phyloP scores from a whole-genome alignment of 1,140 invertebrate species.

The Diachasmimorpha longicaudata region DNA sequence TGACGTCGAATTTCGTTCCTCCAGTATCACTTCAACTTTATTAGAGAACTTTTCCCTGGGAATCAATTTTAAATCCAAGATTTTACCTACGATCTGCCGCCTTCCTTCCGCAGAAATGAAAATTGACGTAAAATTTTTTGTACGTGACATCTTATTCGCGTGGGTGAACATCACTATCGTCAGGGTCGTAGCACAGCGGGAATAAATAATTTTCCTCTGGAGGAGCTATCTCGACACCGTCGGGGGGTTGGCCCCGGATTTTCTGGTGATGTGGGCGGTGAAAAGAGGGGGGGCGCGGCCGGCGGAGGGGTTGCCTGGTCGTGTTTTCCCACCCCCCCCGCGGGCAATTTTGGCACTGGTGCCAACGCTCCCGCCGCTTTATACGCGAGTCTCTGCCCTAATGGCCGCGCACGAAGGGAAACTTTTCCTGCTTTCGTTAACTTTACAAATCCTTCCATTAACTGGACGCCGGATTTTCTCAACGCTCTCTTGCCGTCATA shows the following conservation, averaged over 20 bases:
- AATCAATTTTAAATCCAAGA: neutral
- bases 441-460: constrained; percentile 34
- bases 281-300: neutral
- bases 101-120: neutral
- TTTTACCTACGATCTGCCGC: neutral
- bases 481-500: neutral
- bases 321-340: neutral
- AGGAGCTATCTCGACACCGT: neutral
- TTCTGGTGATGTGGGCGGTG: neutral
- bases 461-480: constrained; percentile 8
- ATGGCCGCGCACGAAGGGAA: constrained; percentile 25
- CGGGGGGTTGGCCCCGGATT: neutral
- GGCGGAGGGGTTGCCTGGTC: neutral
- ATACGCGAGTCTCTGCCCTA: constrained; percentile 28
- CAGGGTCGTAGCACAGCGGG: constrained; percentile 12
- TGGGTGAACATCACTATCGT: constrained; percentile 10
- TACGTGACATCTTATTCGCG: constrained; percentile 7
- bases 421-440: constrained; percentile 36
- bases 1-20: neutral
- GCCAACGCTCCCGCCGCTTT: constrained; percentile 36
- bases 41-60: neutral
- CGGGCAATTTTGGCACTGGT: constrained; percentile 37
- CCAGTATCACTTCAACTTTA: neutral
- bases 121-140: neutral
- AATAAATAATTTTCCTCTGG: constrained; percentile 11